Conservation (phyloP, 2,888 invertebrate genomes). For the Epinotia brunnichana region DNA sequence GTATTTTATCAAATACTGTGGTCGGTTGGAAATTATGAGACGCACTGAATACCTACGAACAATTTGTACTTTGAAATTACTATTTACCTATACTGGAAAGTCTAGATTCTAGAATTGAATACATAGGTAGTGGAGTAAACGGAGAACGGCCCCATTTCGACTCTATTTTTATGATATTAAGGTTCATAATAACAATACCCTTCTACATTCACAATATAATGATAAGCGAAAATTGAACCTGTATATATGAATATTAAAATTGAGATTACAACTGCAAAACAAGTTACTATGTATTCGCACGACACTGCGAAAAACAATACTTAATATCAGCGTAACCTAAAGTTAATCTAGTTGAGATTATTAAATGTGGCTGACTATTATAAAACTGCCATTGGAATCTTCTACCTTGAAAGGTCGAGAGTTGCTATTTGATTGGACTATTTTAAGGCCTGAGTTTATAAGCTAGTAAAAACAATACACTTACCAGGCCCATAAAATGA, state of each 20-base stretch:
- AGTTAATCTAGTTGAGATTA: too few relatives aligned
- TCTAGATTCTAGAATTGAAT: neutral
- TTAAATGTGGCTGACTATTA: too few relatives aligned
- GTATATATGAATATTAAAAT: neutral
- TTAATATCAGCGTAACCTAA: too few relatives aligned
- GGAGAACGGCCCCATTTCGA: neutral
- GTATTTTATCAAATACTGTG: conserved; percentile 21
- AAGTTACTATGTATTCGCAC: too few relatives aligned
- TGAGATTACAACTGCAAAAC: too few relatives aligned
- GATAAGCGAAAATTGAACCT: neutral
- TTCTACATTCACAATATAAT: neutral
- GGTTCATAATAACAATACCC: neutral
- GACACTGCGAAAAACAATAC: too few relatives aligned
- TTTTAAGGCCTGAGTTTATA: conserved; percentile 31
- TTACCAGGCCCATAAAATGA: conserved; percentile 97
- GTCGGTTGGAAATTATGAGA: neutral
- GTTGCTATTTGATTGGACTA: too few relatives aligned
- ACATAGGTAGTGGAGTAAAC: neutral
- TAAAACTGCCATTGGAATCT: too few relatives aligned
- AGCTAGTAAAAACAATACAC: conserved; percentile 51
- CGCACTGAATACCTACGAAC: neutral
- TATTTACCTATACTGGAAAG: too few relatives aligned
- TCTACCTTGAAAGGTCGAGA: too few relatives aligned
- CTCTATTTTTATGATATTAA: neutral
- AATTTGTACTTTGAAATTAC: neutral